A percentile compares a stretch with the other conserved stretches of the same genome.
Conservation (phyloP, 2,113 vertebrate genomes). For the Epinephelus fuscoguttatus region DNA sequence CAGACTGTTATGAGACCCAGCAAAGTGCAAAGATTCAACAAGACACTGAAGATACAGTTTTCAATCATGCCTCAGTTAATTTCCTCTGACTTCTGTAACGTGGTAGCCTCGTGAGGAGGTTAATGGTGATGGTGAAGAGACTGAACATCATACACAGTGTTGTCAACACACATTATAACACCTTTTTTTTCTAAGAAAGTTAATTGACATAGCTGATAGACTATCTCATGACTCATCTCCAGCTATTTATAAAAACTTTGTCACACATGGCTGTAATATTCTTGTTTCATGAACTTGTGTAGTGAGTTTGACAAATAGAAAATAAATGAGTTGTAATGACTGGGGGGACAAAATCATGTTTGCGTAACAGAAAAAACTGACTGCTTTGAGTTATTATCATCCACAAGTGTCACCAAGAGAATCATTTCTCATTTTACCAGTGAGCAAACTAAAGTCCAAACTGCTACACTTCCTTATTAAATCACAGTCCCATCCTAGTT, state of each 20-base stretch:
- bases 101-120: constrained; percentile 40
- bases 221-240: constrained; percentile 57
- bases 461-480: constrained; percentile 11
- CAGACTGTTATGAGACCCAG: constrained; percentile 49
- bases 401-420: constrained; percentile 1
- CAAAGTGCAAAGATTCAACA: constrained; percentile 73
- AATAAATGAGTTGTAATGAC: constrained; percentile 32
- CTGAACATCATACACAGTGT: constrained; percentile 71
- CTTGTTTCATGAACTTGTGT: constrained; percentile 40
- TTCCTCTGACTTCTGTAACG: constrained; percentile 42
- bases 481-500: not conserved
- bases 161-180: constrained; percentile 65
- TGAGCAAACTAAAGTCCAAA: constrained; percentile 14
- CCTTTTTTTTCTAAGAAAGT: constrained; percentile 59
- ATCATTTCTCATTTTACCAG: not conserved
- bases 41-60: constrained; percentile 66
- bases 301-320: constrained; percentile 22
- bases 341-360: not conserved
- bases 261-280: constrained; percentile 63
- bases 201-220: constrained; percentile 59
- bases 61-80: constrained; percentile 64
- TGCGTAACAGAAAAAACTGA: constrained; percentile 2
- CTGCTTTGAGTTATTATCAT: constrained; percentile 29
- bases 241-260: constrained; percentile 54
- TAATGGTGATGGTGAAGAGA: constrained; percentile 68